Evolutionary conservation across 1,140 invertebrate species (phyloP).

Genomic region (Akabosia matsudoensis): DNA sequence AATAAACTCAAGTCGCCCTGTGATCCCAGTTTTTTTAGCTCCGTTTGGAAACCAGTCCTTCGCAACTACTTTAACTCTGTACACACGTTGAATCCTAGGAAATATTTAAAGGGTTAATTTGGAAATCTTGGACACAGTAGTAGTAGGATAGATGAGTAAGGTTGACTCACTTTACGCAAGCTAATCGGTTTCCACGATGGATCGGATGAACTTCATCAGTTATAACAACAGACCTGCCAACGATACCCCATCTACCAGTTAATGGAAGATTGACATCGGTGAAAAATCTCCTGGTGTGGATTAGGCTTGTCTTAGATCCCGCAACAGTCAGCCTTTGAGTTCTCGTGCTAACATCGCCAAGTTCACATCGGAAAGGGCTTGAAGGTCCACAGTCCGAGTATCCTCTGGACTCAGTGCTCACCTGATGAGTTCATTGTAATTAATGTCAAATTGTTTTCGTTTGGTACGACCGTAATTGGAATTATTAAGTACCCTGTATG

Average conservation of each 20-base stretch:
- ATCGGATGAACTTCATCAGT: constrained; percentile 83
- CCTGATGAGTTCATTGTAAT: constrained; percentile 33
- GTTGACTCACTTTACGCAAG: constrained; percentile 72
- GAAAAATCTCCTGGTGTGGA: constrained; percentile 68
- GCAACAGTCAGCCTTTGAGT: constrained; percentile 70
- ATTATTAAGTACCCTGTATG: constrained; percentile 61
- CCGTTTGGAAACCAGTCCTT: constrained; percentile 84
- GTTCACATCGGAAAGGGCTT: constrained; percentile 53
- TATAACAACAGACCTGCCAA: constrained; percentile 81
- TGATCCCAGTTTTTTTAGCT: constrained; percentile 56
- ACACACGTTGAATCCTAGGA: constrained; percentile 67
- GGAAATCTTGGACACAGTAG: not conserved
- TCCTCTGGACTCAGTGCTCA: constrained; percentile 46
- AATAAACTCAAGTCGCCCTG: constrained; percentile 70
- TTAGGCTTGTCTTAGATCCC: constrained; percentile 63
- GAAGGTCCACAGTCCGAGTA: constrained; percentile 51
- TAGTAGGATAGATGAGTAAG: not conserved
- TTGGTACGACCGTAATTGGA: constrained; percentile 30
- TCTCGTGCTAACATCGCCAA: constrained; percentile 60
- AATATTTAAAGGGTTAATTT: not conserved
- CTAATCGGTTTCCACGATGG: constrained; percentile 78
- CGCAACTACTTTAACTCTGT: constrained; percentile 76
- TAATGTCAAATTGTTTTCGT: constrained; percentile 25
- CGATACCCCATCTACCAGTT: constrained; percentile 67
- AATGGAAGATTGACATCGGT: constrained; percentile 74